Conservation (phyloP, 2,797 vertebrate species). For the Catostomus latipinnis region DNA sequence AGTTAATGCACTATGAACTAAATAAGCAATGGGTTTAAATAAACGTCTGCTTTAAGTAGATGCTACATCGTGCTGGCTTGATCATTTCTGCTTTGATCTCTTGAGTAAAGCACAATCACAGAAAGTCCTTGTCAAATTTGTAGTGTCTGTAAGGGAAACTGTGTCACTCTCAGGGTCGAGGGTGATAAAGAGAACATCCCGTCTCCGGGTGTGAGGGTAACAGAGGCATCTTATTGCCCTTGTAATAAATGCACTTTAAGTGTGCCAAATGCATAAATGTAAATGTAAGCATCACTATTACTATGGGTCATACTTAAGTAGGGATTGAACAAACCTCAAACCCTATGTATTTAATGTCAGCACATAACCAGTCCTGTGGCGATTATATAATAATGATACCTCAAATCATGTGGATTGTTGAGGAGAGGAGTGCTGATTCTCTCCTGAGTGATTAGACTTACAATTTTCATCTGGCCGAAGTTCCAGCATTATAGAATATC, state of each 20-base stretch:
- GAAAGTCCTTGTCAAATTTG: slow-evolving; percentile 57
- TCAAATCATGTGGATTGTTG: no score
- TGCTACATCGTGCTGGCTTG: slow-evolving; percentile 21
- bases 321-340: no score
- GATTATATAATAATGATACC: no score
- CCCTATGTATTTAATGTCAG: no score
- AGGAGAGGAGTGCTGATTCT: no score
- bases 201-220: slow-evolving; percentile 68
- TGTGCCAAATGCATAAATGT: no score
- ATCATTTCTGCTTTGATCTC: not conserved
- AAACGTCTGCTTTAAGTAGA: slow-evolving; percentile 66
- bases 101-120: slow-evolving; percentile 23
- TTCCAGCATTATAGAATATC: not conserved
- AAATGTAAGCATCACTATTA: not conserved
- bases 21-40: slow-evolving; percentile 52
- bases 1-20: slow-evolving; percentile 33
- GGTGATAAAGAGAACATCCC: slow-evolving; percentile 93
- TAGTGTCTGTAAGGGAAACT: slow-evolving; percentile 58
- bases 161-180: slow-evolving; percentile 71
- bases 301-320: not conserved
- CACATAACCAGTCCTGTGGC: no score
- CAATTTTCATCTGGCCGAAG: no score
- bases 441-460: no score
- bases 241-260: no score
- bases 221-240: slow-evolving; percentile 64